Evolutionary conservation across 2,797 vertebrate genomes (phyloP), one percentile per base, ranked within the genome.

Genomic region (Sandelia bainsii): DNA sequence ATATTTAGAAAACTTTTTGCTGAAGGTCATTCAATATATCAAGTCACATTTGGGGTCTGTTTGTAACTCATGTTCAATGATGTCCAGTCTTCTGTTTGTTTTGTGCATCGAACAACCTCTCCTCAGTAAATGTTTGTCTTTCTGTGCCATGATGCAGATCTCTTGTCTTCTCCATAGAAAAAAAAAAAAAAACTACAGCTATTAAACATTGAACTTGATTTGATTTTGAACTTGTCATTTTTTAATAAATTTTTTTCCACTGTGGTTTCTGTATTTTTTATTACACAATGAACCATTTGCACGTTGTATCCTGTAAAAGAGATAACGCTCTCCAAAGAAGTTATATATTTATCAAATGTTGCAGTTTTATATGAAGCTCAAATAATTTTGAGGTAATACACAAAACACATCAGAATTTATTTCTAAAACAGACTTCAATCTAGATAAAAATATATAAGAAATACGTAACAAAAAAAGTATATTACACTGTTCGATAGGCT

Each of bases 391-490:
- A 77, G 50, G 40, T 60, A 77, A 76, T 65, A 69, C 54, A 87
- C 77, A 82, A 73, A 79, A 20, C 68, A 88, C 80, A 87, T 82
- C 66, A 87, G 64, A 37, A 85, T 94, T 93, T 92, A 92, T 93
- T 93, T 90, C 89, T 91, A 89, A 89, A 91, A 84, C 85, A 82
- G 62, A 91, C 62, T 81, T 84, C 42, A 60, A 75, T 83, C 87
- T 92, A 89, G 78, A 90, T 92, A 93, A 90, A 93, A 89, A 20
- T 83, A 79, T 64, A 87, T 90, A 92, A 65, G 81, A 92, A 95
- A 89, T 89, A 90, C 80, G 73, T 92, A 90, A 75, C 90, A 93
- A 93, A 94, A 94, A 91, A 34, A 74, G 87, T 93, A 91, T 93
- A 91, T 94, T 94, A 95, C 89, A 92, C 65, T 87, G 85, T 92